phyloP scores from a whole-genome alignment of 2,888 invertebrate species.

The Endotricha flammealis region DNA sequence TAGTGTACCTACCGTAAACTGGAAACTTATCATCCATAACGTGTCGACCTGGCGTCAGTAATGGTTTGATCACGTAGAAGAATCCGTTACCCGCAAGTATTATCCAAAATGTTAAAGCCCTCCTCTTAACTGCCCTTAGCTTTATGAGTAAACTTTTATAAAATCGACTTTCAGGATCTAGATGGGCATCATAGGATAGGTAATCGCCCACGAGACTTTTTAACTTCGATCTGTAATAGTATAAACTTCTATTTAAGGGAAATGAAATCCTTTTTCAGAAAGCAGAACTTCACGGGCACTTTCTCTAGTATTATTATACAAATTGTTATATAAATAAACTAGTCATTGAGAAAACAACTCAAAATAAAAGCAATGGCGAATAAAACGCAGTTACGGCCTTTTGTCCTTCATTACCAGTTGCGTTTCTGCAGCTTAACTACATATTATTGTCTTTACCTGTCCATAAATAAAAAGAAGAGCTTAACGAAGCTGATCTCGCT shows the following conservation, averaged over 20 bases:
- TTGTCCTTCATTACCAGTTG: too few relatives aligned
- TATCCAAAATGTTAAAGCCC: slow-evolving; percentile 43
- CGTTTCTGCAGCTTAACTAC: too few relatives aligned
- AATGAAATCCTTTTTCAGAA: too few relatives aligned
- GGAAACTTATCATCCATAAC: slow-evolving; percentile 33
- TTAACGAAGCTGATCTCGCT: slow-evolving; percentile 37
- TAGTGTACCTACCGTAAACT: slow-evolving; percentile 39
- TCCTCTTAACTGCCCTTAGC: slow-evolving; percentile 40
- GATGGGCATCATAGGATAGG: slow-evolving; percentile 29
- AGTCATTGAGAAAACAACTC: too few relatives aligned
- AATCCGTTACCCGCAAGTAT: slow-evolving; percentile 36
- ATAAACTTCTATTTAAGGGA: too few relatives aligned
- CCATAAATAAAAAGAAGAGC: slow-evolving; percentile 32
- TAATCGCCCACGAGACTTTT: slow-evolving; percentile 32
- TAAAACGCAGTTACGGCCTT: too few relatives aligned
- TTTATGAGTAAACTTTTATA: slow-evolving; percentile 28
- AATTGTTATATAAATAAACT: too few relatives aligned
- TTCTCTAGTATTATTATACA: too few relatives aligned
- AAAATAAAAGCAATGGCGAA: too few relatives aligned
- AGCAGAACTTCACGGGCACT: too few relatives aligned
- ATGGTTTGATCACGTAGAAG: slow-evolving; percentile 30
- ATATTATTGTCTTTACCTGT: slow-evolving; percentile 24
- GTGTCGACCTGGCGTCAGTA: slow-evolving; percentile 39
- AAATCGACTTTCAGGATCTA: slow-evolving; percentile 32
- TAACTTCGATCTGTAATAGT: slow-evolving; percentile 31